Conservation (phyloP, 1,140 invertebrate species). For the Musca domestica region DNA sequence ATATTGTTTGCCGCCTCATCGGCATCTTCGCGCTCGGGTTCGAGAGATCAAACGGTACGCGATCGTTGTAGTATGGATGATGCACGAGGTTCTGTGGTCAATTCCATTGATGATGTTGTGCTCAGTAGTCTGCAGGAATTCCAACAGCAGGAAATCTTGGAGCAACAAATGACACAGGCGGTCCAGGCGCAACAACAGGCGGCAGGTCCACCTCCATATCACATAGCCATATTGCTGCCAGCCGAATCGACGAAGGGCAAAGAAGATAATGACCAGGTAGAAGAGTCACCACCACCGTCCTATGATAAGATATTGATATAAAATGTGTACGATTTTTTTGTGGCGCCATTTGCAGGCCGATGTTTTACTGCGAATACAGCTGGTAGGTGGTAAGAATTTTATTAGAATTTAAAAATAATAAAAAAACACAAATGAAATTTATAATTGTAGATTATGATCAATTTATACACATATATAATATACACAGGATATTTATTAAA, state of each 20-base stretch:
- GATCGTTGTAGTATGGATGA: slow-evolving; percentile 14
- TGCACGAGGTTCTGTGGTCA: slow-evolving; percentile 1
- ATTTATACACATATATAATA: too few relatives aligned
- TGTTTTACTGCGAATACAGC: too few relatives aligned
- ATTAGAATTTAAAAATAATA: too few relatives aligned
- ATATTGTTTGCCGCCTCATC: slow-evolving; percentile 20
- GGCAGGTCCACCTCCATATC: slow-evolving; percentile 58
- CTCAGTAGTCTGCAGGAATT: background rate
- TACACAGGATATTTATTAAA: too few relatives aligned
- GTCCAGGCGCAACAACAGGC: slow-evolving; percentile 19
- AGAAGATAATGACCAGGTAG: slow-evolving; percentile 38
- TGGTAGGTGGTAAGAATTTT: too few relatives aligned
- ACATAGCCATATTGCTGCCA: slow-evolving; percentile 62
- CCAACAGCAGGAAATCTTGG: slow-evolving; percentile 6
- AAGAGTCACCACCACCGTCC: slow-evolving; percentile 61
- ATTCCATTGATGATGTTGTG: slow-evolving; percentile 16
- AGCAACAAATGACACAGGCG: slow-evolving; percentile 7
- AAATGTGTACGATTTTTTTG: background rate
- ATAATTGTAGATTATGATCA: too few relatives aligned
- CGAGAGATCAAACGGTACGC: slow-evolving; percentile 30
- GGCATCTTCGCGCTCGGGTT: slow-evolving; percentile 29
- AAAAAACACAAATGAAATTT: too few relatives aligned
- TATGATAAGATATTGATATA: slow-evolving; percentile 60
- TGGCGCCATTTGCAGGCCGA: too few relatives aligned
- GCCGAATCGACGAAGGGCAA: slow-evolving; percentile 51